Evolutionary conservation across 2,113 vertebrate genomes (phyloP), one percentile per base, ranked within the genome.

Genomic region (Eulemur macaco): DNA sequence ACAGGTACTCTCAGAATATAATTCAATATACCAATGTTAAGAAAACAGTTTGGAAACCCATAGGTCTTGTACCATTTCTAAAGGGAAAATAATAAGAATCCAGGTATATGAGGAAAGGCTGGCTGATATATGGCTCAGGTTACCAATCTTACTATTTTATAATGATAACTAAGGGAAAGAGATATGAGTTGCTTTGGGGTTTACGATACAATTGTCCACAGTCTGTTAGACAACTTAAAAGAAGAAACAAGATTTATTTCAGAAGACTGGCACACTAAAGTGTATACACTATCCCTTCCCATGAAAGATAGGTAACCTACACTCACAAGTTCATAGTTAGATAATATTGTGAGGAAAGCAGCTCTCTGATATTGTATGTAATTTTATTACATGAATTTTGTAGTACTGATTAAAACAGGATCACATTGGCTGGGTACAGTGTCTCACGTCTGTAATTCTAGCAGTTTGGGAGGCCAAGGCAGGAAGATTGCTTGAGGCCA

Each of bases 11-110:
- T 88, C 37, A 81, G 37, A 95, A 31, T 47, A 83, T 37, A 96
- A 78, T 77, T 82, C 37, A 64, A 96, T 3, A 73, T 9, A 76
- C 2, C 25, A 86, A 74, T 23, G 21, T 37, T 73, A 47, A 93
- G 50, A 82, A 63, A 76, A 91, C 0, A 5, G 14, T 66, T 34
- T 77, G 52, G 15, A n/a, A 71, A 1, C 34, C 14, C 25, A n/a
- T 29, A 85, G 68, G 81, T 69, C 60, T 64, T 91, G 8, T 29
- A 81, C 90, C 15, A 88, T 85, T 94, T 83, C 71, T 77, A 94
- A 93, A 87, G 34, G 52, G 15, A 92, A 85, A 91, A 45, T n/a
- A 92, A 78, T 20, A 94, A 91, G 27, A 90, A 86, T 71, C 31
- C 15, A 95, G 11, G 13, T 25, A n/a, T 45, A 54, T 73, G 84